Evolutionary conservation across 2,888 invertebrate species (phyloP), one percentile per base, ranked within the genome.

Genomic region (Microctonus aethiopoides): DNA sequence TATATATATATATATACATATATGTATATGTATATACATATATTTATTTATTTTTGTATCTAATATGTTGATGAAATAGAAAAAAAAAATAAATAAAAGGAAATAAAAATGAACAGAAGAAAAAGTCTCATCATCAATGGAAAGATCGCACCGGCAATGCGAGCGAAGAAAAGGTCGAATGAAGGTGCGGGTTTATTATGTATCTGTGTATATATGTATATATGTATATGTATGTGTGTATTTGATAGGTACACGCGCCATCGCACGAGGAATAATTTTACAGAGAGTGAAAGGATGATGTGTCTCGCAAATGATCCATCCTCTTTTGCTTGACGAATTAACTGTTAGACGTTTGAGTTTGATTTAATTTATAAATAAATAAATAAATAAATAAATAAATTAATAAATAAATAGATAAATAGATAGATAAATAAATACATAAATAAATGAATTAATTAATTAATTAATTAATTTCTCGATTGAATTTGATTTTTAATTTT

Each of bases 271-370:
- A 51, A 59, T 51, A 22, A 59, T 60, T 54, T 26, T 22, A 66
- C 20, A 60, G 61, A 70, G 65, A 70, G 70, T 70, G 70, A 70
- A 70, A 70, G 70, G 70, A 70, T 70, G 65, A 46, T 46, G 46
- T 16, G 46, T 16, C 54, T 26, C n/a, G n/a, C 6, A 13, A n/a
- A 7, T 11, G 10, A 54, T 24, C 54, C 26, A n/a, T 54, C 26
- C 46, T 46, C 60, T n/a, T n/a, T n/a, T n/a, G 52, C 63, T 39
- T n/a, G 1, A 39, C 39, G n/a, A 39, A 39, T 39, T 39, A 46
- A 46, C 46, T 46, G 16, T 46, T 46, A 46, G 46, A 16, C n/a
- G n/a, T n/a, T n/a, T 16, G 10, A 41, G 24, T 24, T 22, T 54
- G 3, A 4, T 9, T 54, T n/a, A 13, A 54, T 11, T 26, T 54